phyloP scores from a whole-genome alignment of 2,888 invertebrate genomes.

The Tubiluchus corallicola region DNA sequence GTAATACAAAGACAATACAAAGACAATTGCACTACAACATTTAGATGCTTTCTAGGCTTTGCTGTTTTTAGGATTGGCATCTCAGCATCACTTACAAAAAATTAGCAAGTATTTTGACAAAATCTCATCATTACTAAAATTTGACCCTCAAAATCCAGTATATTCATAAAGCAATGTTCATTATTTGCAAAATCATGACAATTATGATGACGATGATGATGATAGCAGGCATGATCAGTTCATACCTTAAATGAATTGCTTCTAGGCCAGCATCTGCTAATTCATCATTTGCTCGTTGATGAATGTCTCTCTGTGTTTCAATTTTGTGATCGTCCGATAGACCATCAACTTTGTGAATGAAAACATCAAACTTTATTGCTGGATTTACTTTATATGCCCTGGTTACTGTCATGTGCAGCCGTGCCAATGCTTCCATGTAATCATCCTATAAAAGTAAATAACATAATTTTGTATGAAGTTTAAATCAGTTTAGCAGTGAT shows the following conservation, averaged over 20 bases:
- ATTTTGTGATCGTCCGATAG: constrained; percentile 97
- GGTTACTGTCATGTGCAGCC: constrained; percentile 77
- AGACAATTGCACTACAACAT: no score
- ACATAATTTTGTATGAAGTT: constrained; percentile 8
- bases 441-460: constrained; percentile 50
- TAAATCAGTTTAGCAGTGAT: no score
- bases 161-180: no score
- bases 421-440: constrained; percentile 82
- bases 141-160: no score
- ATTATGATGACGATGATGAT: neutral
- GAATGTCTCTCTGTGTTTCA: constrained; percentile 95
- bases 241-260: constrained; percentile 54
- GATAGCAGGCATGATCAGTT: neutral
- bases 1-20: no score
- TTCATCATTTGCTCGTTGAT: constrained; percentile 87
- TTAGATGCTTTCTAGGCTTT: no score
- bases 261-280: constrained; percentile 64
- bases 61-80: no score
- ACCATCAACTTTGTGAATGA: constrained; percentile 98
- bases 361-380: constrained; percentile 87
- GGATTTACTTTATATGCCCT: constrained; percentile 88
- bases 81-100: no score
- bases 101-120: no score
- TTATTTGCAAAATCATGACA: no score
- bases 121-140: no score